Base-by-base conservation (phyloP, 2,888 invertebrate species). In the Chirona hameri region DNA sequence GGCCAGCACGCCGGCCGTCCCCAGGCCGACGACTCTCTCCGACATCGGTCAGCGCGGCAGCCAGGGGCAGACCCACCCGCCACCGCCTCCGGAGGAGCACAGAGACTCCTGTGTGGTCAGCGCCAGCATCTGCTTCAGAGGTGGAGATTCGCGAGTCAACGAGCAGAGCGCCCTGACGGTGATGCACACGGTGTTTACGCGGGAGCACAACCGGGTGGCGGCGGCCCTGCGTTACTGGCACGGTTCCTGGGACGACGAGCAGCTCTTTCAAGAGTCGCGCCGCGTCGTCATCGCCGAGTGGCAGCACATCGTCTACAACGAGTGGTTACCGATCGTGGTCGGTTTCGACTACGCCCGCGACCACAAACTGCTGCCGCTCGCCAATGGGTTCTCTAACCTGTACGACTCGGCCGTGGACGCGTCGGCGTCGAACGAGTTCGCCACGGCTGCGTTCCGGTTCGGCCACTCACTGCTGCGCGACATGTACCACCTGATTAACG, bases 101-200 rank as follows among this genome's bases (percentile, higher is more conserved):
- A 48, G n/a, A 48, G 79, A n/a, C 79, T 21, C 31, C 3, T 76
- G 76, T 39, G 24, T 27, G 24, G 24, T 46, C 24, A 4, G 21
- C 24, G 76, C 76, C 10, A 21, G 24, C 24, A 52, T 80, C 52
- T 80, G 80, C 52, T 80, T 52, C 80, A n/a, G 48, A 3, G 48
- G 81, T 83, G 90, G 90, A 21, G 90, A 90, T 85, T 87, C 88
- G 27, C 86, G 90, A 46, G 87, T 89, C 52, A 91, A 90, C 84
- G 91, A 91, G 57, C 90, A 91, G 5, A 91, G 92, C 46, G 91
- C 93, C 14, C 90, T 93, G 0, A 93, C 94, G 0, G 92, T 92
- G 0, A 88, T 95, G 21, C 94, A 95, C 89, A 91, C 91, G 0
- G 91, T 93, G 0, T 89, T 95, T 85, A 85, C 89, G 46, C 86